Base-by-base conservation (phyloP, 2,888 invertebrate genomes). In the Pollenia labialis region DNA sequence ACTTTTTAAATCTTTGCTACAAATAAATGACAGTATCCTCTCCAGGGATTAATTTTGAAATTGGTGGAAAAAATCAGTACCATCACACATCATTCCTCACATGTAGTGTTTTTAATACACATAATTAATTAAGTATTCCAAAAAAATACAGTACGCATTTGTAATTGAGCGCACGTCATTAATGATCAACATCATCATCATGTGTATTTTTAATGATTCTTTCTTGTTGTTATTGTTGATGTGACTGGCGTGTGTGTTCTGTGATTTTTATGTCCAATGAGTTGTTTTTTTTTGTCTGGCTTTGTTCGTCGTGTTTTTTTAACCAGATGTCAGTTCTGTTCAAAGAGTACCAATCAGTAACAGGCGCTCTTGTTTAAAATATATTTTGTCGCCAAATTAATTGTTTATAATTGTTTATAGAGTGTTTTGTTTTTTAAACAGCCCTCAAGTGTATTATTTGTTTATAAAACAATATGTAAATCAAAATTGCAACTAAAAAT, bases 311-410 rank as follows among this genome's bases (percentile, higher is more conserved):
- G 18, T 12, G 2, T 50, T 74, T n/a, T 60, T 77, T 77, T 58
- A 32, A 32, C 81, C 76, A 71, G 75, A 72, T 81, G 84, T 56
- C 56, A 32, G n/a, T 64, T 75, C 52, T 52, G 56, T 69, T 16
- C 18, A 74, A 32, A 69, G 52, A 66, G 87, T 87, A 87, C 87
- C 87, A 74, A 66, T 71, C 81, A 60, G 87, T 87, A 87, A 87
- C 87, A 84, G 87, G 81, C 87, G 84, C 84, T 83, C 64, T 74
- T 77, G 10, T 52, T 16, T 72, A 52, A 54, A 60, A 56, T 64
- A 3, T 48, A 12, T 64, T 18, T 69, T 23, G 87, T 81, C 87
- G 84, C 84, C 84, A 87, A 81, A 84, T 81, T 84, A 77, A 87
- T 87, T 76, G 77, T 50, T 87, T 46, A 64, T 84, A 77, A 87